Percentiles rank a stretch among this genome's conserved stretches.
Conservation (phyloP, 2,113 vertebrate species). For the Platycercus adscitus region DNA sequence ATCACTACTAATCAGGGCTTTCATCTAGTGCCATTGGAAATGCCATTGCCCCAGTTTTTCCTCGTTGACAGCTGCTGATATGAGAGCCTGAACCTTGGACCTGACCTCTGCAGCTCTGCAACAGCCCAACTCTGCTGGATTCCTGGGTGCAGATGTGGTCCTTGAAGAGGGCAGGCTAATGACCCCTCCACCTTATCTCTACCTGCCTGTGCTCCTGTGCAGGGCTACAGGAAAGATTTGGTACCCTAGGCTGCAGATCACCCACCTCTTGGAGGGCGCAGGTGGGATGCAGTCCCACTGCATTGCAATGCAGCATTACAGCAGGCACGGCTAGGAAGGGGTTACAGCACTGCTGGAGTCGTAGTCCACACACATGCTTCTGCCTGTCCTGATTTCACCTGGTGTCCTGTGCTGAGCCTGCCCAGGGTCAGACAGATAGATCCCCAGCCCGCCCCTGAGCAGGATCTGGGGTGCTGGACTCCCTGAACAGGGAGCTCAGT, state of each 20-base stretch:
- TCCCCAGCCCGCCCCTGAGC: not conserved
- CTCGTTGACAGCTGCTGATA: not conserved
- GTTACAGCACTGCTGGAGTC: not conserved
- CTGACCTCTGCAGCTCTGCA: not conserved
- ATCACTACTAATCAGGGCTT: not conserved
- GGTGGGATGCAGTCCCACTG: not conserved
- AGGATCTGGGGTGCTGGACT: fast-evolving
- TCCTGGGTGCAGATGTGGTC: not conserved
- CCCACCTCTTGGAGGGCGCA: not conserved
- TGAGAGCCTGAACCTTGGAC: not conserved
- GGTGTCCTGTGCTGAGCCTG: not conserved
- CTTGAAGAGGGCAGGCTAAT: not conserved
- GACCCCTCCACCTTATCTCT: fast-evolving
- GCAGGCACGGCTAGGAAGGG: not conserved
- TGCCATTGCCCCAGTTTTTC: conserved; percentile 1
- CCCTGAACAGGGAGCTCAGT: not conserved
- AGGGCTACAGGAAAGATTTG: not conserved
- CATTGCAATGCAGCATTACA: fast-evolving
- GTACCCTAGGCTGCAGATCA: not conserved
- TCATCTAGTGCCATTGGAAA: conserved; percentile 21
- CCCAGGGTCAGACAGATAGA: not conserved
- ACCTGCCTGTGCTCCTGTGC: not conserved
- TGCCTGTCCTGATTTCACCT: not conserved
- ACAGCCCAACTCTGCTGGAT: not conserved
- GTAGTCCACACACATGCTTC: fast-evolving